Conservation (phyloP, 2,113 vertebrate genomes). For the Noturus placidus region DNA sequence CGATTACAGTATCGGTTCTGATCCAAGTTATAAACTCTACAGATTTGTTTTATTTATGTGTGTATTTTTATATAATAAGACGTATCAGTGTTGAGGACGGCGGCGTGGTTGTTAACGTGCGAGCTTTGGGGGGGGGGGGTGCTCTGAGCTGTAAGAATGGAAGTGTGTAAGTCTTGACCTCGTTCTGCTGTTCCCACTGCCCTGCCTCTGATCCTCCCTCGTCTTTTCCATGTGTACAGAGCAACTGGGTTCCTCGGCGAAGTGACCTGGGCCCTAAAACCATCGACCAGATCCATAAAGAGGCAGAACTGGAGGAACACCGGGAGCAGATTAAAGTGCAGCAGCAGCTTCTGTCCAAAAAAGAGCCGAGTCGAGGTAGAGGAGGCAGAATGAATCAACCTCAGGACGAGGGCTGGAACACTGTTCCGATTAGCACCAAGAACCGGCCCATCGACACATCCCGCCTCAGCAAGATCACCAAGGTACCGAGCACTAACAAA, state of each 20-base stretch:
- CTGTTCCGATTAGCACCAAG: slow-evolving; percentile 91
- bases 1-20: no score
- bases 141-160: not conserved
- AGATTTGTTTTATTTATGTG: no score
- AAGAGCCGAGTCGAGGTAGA: slow-evolving; percentile 69
- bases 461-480: slow-evolving; percentile 91
- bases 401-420: slow-evolving; percentile 95
- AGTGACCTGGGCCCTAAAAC: slow-evolving; percentile 96
- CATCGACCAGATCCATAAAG: slow-evolving; percentile 97
- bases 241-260: slow-evolving; percentile 91
- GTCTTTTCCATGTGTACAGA: slow-evolving; percentile 66
- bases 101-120: no score
- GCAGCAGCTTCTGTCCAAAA: slow-evolving; percentile 88
- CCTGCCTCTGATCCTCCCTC: not conserved
- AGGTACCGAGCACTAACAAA: slow-evolving; percentile 70
- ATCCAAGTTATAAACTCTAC: no score
- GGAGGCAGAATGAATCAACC: slow-evolving; percentile 71
- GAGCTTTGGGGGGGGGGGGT: no score
- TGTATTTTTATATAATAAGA: no score
- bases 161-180: not conserved
- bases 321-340: slow-evolving; percentile 90
- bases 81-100: no score
- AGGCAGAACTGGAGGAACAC: slow-evolving; percentile 93
- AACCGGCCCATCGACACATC: slow-evolving; percentile 89
- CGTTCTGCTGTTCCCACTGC: not conserved